Conservation (phyloP, 2,797 vertebrate genomes). For the Sternarchorhynchus goeldii region DNA sequence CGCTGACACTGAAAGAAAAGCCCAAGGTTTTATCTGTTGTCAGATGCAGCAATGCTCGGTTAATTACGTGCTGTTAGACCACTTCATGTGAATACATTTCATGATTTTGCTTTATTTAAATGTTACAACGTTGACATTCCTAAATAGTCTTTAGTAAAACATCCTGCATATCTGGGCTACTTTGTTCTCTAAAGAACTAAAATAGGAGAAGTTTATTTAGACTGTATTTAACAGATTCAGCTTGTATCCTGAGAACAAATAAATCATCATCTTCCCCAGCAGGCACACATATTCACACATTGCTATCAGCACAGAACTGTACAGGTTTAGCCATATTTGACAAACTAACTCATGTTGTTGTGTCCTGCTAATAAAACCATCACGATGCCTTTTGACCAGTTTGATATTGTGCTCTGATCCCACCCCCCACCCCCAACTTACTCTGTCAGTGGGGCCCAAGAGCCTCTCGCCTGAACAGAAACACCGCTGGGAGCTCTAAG, state of each 20-base stretch:
- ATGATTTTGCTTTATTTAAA: background rate
- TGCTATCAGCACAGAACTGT: no score
- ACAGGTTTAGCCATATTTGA: no score
- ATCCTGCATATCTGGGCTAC: background rate
- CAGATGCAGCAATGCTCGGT: conserved; percentile 6
- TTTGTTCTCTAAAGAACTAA: background rate
- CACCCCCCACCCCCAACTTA: background rate
- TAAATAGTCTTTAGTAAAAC: background rate
- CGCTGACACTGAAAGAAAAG: background rate
- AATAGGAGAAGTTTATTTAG: no score
- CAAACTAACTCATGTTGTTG: background rate
- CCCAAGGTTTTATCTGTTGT: background rate
- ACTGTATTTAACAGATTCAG: background rate
- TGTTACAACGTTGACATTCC: background rate
- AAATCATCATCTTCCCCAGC: no score
- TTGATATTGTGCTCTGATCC: conserved; percentile 15
- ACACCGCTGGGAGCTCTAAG: conserved; percentile 51
- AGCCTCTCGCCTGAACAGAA: conserved; percentile 61
- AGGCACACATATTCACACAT: no score
- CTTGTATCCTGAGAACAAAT: no score
- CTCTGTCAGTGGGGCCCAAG: conserved; percentile 23
- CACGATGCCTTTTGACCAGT: background rate
- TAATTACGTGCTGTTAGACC: background rate
- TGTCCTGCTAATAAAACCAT: conserved; percentile 10
- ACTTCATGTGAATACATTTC: background rate